phyloP scores from a whole-genome alignment of 2,113 vertebrate genomes.

The Hippocampus guttulatus region DNA sequence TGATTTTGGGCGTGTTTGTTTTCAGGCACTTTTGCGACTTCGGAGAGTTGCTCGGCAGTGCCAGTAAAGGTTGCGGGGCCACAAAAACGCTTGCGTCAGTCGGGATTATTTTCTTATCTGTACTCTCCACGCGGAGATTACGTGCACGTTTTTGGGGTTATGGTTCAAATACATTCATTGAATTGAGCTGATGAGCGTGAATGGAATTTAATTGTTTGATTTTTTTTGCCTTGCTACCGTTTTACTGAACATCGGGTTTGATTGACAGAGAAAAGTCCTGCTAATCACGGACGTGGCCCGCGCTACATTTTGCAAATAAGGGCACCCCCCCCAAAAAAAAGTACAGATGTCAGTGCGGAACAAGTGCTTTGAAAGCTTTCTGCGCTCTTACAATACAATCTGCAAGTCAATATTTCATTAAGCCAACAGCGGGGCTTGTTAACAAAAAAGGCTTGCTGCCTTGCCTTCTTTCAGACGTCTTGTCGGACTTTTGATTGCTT shows the following conservation, averaged over 20 bases:
- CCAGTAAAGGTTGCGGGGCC: conserved; percentile 11
- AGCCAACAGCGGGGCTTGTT: conserved; percentile 56
- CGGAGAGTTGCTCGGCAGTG: neutral
- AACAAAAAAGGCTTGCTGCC: conserved; percentile 51
- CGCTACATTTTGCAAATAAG: conserved; percentile 40
- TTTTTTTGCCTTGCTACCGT: conserved; percentile 14
- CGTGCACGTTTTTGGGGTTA: neutral
- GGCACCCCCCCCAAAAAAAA: conserved; percentile 44
- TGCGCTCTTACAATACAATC: conserved; percentile 60
- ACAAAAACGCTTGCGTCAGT: conserved; percentile 24
- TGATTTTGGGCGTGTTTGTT: neutral
- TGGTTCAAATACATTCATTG: conserved; percentile 5
- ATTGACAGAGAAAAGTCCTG: conserved; percentile 19
- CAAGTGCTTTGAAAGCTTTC: conserved; percentile 62
- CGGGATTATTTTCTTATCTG: conserved; percentile 59
- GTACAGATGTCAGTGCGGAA: conserved; percentile 55
- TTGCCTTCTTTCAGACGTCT: neutral
- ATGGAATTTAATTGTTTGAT: neutral
- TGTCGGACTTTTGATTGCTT: conserved; percentile 30
- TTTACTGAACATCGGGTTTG: conserved; percentile 22
- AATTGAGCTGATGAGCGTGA: conserved; percentile 20
- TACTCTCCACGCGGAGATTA: conserved; percentile 45
- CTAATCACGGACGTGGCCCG: conserved; percentile 33
- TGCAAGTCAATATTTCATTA: conserved; percentile 76
- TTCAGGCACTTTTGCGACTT: neutral